Conservation (phyloP, 2,113 vertebrate genomes). For the Haemorhous mexicanus region DNA sequence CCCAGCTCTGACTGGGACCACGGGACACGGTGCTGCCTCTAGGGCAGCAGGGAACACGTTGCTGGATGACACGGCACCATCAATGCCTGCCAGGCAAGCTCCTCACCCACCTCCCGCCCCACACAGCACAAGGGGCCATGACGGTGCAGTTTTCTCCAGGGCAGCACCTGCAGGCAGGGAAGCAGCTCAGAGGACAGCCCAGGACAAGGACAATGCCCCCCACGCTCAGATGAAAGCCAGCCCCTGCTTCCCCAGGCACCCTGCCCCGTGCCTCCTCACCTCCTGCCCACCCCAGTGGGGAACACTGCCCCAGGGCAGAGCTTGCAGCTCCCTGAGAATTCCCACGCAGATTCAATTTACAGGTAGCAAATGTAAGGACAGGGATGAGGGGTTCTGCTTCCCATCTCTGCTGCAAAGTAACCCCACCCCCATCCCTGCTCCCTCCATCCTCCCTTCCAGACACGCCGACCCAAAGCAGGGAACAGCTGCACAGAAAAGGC, state of each 20-base stretch:
- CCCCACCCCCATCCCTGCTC: background rate
- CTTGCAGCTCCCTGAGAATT: background rate
- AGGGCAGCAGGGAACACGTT: background rate
- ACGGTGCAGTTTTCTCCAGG: conserved; percentile 15
- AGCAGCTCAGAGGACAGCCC: background rate
- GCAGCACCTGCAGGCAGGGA: background rate
- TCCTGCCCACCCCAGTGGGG: accelerated
- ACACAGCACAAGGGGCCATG: background rate
- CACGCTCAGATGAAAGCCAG: background rate
- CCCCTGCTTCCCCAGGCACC: background rate
- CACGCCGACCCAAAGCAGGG: background rate
- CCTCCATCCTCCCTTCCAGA: background rate
- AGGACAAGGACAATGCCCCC: background rate
- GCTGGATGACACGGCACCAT: background rate
- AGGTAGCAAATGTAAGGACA: background rate
- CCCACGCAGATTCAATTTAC: background rate
- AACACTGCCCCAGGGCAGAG: accelerated
- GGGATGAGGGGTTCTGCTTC: background rate
- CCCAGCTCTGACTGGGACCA: background rate
- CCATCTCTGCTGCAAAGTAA: background rate
- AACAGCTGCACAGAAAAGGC: background rate
- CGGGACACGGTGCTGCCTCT: background rate
- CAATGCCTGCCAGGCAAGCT: accelerated
- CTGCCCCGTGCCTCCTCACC: background rate
- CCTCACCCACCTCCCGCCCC: background rate